Percentiles rank a stretch among this genome's conserved stretches.
Evolutionary conservation across 2,113 vertebrate genomes (phyloP).

Genomic region (Ageneiosus marmoratus): DNA sequence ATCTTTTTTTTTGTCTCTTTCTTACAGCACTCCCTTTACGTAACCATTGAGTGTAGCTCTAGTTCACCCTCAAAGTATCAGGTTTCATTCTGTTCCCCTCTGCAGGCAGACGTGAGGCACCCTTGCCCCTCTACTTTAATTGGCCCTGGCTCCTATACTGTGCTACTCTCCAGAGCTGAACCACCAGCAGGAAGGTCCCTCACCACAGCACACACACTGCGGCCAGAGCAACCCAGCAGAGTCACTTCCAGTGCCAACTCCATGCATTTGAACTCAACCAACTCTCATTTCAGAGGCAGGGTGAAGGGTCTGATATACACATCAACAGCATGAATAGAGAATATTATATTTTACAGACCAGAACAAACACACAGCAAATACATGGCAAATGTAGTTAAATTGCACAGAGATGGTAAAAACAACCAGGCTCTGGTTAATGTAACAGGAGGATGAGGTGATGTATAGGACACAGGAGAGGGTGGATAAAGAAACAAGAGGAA

Average conservation of each 20-base stretch:
- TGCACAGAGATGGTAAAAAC: conserved; percentile 61
- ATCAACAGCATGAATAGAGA: not conserved
- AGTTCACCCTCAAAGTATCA: conserved; percentile 51
- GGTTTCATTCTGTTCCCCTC: conserved; percentile 60
- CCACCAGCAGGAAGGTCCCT: conserved; percentile 67
- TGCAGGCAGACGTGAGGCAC: conserved; percentile 54
- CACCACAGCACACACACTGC: conserved; percentile 58
- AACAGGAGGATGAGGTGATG: not conserved
- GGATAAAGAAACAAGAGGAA: conserved; percentile 2
- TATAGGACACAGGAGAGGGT: not conserved
- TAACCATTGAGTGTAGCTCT: not conserved
- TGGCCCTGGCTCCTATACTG: conserved; percentile 63
- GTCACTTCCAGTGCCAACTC: not conserved
- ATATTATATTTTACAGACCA: not conserved
- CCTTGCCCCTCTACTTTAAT: conserved; percentile 60
- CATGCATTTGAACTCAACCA: conserved; percentile 26
- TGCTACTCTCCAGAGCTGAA: conserved; percentile 58
- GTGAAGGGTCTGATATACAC: not conserved
- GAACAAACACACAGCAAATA: not conserved
- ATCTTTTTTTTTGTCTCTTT: conserved; percentile 28
- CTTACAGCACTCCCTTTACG: conserved; percentile 26
- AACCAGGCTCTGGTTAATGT: conserved; percentile 45
- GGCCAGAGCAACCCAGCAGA: not conserved
- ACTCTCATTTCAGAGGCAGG: not conserved
- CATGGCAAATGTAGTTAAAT: not conserved